These are phyloP conservation scores for Hypsopygia costalis DNA, from an alignment of 2,888 invertebrate species.

Conservation along the genomic window DNA sequence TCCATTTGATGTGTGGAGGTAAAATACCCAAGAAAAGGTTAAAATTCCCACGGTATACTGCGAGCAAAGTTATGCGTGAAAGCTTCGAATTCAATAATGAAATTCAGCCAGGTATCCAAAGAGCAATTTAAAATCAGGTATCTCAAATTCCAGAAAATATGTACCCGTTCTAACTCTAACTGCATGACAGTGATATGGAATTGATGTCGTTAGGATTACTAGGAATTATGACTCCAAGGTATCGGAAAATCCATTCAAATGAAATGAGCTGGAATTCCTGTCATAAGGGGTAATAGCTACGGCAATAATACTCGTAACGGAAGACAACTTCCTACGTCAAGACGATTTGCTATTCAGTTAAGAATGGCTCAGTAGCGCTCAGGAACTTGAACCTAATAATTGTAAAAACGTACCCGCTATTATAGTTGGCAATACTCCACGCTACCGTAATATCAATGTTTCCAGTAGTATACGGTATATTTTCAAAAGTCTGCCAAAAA, in stretches of 20 bases:
- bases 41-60: no score
- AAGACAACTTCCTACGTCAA: slow-evolving; percentile 28
- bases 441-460: slow-evolving; percentile 45
- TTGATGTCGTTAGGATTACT: slow-evolving; percentile 24
- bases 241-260: slow-evolving; percentile 14
- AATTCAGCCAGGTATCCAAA: no score
- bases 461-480: slow-evolving; percentile 44
- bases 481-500: slow-evolving; percentile 40
- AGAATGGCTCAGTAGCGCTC: slow-evolving; percentile 26
- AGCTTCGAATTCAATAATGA: no score
- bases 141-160: no score
- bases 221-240: slow-evolving; percentile 18
- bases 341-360: slow-evolving; percentile 30
- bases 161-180: no score
- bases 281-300: slow-evolving; percentile 20
- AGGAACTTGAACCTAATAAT: slow-evolving; percentile 21
- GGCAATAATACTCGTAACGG: slow-evolving; percentile 28
- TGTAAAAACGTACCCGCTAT: slow-evolving; percentile 38
- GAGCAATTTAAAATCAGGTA: no score
- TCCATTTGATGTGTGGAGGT: no score
- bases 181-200: slow-evolving; percentile 26
- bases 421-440: slow-evolving; percentile 58
- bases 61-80: no score
- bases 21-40: no score
- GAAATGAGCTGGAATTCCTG: slow-evolving; percentile 12